Conservation (phyloP, 37 sponge, comb jelly and placozoan genomes). For the Ianthella basta region DNA sequence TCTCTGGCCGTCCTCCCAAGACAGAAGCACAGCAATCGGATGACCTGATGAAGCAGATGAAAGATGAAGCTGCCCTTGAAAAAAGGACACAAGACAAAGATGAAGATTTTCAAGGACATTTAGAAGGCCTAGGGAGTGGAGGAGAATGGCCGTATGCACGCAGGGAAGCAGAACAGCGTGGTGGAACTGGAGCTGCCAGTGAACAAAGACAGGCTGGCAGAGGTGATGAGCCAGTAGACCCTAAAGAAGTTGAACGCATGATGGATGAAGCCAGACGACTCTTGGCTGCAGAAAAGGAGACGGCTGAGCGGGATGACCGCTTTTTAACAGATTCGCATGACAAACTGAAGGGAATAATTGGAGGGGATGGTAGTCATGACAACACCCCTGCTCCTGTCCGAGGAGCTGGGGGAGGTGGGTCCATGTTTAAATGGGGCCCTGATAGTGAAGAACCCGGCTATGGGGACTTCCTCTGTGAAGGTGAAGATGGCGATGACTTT, state of each 20-base stretch:
- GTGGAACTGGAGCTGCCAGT: not conserved
- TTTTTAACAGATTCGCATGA: not conserved
- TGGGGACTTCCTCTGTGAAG: not conserved
- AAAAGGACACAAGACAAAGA: conserved; percentile 18
- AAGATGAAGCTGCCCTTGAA: conserved; percentile 51
- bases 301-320: not conserved
- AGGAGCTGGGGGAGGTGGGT: conserved; percentile 14
- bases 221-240: conserved; percentile 5
- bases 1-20: not conserved
- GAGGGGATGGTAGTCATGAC: not conserved
- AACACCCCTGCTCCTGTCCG: not conserved
- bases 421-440: not conserved
- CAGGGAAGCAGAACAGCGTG: not conserved
- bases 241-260: conserved; percentile 29
- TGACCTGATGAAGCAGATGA: conserved; percentile 57
- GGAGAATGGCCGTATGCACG: not conserved
- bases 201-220: not conserved
- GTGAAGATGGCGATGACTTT: conserved; percentile 9
- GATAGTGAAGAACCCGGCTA: not conserved
- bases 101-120: conserved; percentile 17
- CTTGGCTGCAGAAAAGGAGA: conserved; percentile 34
- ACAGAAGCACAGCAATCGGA: conserved; percentile 68
- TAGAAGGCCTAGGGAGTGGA: conserved; percentile 40
- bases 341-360: not conserved
- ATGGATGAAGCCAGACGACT: conserved; percentile 31